phyloP scores from a whole-genome alignment of 37 sponge, comb jelly and placozoan species.

The Tethya wilhelma region DNA sequence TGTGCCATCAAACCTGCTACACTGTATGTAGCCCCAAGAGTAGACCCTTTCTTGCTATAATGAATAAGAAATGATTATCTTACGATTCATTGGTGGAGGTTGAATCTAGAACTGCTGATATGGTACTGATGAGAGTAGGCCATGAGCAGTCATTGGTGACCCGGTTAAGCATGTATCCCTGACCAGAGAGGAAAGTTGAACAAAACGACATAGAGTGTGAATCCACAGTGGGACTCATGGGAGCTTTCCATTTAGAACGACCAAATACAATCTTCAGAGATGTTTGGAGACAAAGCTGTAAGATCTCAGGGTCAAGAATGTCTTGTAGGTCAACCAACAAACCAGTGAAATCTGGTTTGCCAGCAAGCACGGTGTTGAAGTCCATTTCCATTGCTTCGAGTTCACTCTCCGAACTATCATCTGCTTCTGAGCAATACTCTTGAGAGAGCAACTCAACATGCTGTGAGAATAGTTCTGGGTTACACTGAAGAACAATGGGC shows the following conservation, averaged over 20 bases:
- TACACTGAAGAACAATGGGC: constrained; percentile 28
- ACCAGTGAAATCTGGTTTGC: constrained; percentile 29
- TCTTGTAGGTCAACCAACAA: constrained; percentile 50
- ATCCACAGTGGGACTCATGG: not conserved
- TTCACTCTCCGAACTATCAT: not conserved
- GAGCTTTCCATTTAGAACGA: not conserved
- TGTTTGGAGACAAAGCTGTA: not conserved
- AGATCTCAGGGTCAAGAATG: constrained; percentile 55
- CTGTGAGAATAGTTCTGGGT: constrained; percentile 1
- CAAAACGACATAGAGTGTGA: not conserved
- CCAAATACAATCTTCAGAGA: constrained; percentile 33
- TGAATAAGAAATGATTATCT: not conserved
- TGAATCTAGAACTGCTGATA: constrained; percentile 19
- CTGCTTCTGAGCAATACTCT: not conserved
- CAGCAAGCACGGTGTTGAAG: not conserved
- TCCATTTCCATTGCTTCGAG: not conserved
- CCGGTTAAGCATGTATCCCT: constrained; percentile 48
- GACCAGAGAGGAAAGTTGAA: constrained; percentile 28
- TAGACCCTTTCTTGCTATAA: too few relatives aligned
- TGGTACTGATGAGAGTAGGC: constrained; percentile 1
- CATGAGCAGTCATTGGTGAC: constrained; percentile 34
- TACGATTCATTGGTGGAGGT: constrained; percentile 21
- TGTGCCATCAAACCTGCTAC: too few relatives aligned
- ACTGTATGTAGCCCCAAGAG: too few relatives aligned
- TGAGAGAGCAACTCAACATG: not conserved